Percentiles rank a stretch among this genome's conserved stretches.
Evolutionary conservation across 2,888 invertebrate genomes (phyloP).

Genomic region (Xanthorhoe designata): DNA sequence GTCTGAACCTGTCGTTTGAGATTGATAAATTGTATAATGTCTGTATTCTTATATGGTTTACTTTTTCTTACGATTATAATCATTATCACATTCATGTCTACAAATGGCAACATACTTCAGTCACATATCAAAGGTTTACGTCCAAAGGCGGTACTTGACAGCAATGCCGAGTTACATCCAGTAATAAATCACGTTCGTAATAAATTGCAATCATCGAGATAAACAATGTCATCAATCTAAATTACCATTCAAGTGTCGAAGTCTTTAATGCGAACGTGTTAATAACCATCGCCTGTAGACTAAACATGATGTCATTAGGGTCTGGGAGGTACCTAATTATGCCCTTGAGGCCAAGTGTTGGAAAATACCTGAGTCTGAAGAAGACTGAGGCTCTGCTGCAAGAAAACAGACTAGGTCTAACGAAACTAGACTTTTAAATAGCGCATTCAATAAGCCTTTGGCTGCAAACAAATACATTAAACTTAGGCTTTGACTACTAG

Average conservation of each 20-base stretch:
- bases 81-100: not conserved
- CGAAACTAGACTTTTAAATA: no score
- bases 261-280: conserved; percentile 55
- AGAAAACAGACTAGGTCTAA: no score
- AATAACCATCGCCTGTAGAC: conserved; percentile 54
- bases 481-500: no score
- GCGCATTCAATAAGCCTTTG: no score
- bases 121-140: not conserved
- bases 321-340: conserved; percentile 32
- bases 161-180: conserved; percentile 23
- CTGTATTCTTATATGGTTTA: not conserved
- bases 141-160: conserved; percentile 10
- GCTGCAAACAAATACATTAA: no score
- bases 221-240: conserved; percentile 56
- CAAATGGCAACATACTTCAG: not conserved
- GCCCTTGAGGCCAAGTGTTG: conserved; percentile 16
- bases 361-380: not conserved
- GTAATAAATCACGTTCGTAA: conserved; percentile 29
- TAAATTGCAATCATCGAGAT: conserved; percentile 48
- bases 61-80: not conserved
- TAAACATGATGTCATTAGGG: conserved; percentile 67
- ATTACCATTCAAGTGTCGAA: conserved; percentile 53
- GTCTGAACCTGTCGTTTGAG: not conserved
- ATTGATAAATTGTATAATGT: not conserved
- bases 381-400: not conserved